phyloP scores from a whole-genome alignment of 2,797 vertebrate genomes.

The Bradypodion pumilum region DNA sequence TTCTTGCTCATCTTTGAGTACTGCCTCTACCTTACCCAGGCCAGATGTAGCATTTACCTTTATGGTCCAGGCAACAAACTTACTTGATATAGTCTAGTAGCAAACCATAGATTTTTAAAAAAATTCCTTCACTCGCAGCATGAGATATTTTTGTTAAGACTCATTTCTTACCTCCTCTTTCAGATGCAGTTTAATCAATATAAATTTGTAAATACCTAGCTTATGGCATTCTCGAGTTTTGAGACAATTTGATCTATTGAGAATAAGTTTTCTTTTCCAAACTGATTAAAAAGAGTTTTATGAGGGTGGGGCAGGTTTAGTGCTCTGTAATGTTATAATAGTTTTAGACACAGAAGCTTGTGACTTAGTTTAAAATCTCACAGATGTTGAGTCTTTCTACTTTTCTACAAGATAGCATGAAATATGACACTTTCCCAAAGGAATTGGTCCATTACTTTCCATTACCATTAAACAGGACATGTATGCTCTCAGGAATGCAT shows the following conservation, averaged over 20 bases:
- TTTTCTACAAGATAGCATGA: too few relatives aligned
- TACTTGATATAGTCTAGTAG: not conserved
- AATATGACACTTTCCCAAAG: not conserved
- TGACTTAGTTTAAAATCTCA: not conserved
- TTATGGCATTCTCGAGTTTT: not conserved
- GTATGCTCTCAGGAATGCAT: not conserved
- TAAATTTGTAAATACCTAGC: not conserved
- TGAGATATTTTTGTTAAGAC: conserved; percentile 1
- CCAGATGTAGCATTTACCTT: not conserved
- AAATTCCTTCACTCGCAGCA: not conserved
- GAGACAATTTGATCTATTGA: not conserved
- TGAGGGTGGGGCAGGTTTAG: not conserved
- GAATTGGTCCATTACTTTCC: not conserved
- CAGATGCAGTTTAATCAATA: not conserved
- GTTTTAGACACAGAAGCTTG: not conserved
- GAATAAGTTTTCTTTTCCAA: conserved; percentile 1
- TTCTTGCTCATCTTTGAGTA: not conserved
- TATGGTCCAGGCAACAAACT: not conserved
- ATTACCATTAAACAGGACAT: not conserved
- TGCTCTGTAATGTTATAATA: not conserved
- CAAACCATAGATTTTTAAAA: not conserved
- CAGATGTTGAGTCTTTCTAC: not conserved
- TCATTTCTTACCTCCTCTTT: not conserved
- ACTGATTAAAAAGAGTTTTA: conserved; percentile 1
- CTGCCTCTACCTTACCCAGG: too few relatives aligned